phyloP scores from a whole-genome alignment of 2,113 vertebrate genomes.

The Cyphomyrus plagiostoma region DNA sequence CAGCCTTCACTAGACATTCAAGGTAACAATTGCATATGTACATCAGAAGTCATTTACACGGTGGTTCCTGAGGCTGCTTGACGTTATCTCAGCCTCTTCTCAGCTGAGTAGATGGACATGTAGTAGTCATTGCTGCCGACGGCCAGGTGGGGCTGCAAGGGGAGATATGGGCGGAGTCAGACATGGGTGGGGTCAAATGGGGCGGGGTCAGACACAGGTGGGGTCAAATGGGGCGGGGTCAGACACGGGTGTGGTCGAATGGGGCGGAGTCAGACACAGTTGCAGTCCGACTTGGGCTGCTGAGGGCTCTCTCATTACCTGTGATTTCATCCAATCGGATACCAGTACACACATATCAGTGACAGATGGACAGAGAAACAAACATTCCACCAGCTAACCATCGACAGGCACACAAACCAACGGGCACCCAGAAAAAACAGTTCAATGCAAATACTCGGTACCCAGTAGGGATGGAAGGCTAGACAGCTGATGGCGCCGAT shows the following conservation, averaged over 20 bases:
- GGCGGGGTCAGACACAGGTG: not conserved
- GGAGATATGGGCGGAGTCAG: not conserved
- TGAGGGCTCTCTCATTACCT: not conserved
- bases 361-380: not conserved
- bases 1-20: constrained; percentile 79
- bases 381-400: not conserved
- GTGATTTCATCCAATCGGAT: not conserved
- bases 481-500: constrained; percentile 98
- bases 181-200: not conserved
- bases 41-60: constrained; percentile 64
- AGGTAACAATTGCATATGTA: constrained; percentile 74
- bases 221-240: not conserved
- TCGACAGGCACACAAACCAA: not conserved
- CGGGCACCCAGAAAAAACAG: not conserved
- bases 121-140: constrained; percentile 98
- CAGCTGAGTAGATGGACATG: constrained; percentile 98
- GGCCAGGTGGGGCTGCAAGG: constrained; percentile 82
- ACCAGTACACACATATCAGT: not conserved
- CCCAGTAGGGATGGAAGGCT: constrained; percentile 97
- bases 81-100: constrained; percentile 93
- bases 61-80: constrained; percentile 34
- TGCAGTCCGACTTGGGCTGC: not conserved
- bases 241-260: not conserved
- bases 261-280: not conserved
- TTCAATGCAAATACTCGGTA: constrained; percentile 44